These are phyloP conservation scores for Leptopilina boulardi DNA, from an alignment of 1,140 invertebrate species.

Conservation along the genomic window DNA sequence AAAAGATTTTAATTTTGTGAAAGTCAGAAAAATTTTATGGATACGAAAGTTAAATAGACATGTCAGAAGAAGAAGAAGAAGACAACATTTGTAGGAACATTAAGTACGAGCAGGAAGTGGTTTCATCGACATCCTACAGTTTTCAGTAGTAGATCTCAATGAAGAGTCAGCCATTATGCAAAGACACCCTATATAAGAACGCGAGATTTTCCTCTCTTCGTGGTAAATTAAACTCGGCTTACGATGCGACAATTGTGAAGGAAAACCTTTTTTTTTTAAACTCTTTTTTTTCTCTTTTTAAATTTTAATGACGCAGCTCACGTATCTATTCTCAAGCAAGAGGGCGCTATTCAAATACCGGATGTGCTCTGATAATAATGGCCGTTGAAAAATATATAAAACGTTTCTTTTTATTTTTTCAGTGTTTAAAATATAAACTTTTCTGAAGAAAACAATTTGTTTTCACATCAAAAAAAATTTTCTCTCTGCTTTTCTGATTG, in stretches of 20 bases:
- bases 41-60: no score
- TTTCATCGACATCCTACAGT: conserved; percentile 24
- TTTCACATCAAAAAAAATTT: no score
- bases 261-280: background rate
- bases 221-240: conserved; percentile 28
- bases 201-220: background rate
- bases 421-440: no score
- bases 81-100: no score
- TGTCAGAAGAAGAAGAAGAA: background rate
- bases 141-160: conserved; percentile 49
- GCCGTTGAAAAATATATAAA: background rate
- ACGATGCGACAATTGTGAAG: conserved; percentile 28
- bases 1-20: no score
- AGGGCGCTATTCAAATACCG: background rate
- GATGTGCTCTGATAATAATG: background rate
- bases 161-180: conserved; percentile 40
- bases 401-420: background rate
- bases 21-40: no score
- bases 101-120: conserved; percentile 5
- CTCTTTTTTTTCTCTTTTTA: background rate
- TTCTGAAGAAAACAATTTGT: no score
- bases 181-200: background rate
- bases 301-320: conserved; percentile 30
- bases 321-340: conserved; percentile 15
- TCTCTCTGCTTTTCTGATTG: no score